Conservation (phyloP, 2,888 invertebrate species). For the Tromatobia lineatoria region DNA sequence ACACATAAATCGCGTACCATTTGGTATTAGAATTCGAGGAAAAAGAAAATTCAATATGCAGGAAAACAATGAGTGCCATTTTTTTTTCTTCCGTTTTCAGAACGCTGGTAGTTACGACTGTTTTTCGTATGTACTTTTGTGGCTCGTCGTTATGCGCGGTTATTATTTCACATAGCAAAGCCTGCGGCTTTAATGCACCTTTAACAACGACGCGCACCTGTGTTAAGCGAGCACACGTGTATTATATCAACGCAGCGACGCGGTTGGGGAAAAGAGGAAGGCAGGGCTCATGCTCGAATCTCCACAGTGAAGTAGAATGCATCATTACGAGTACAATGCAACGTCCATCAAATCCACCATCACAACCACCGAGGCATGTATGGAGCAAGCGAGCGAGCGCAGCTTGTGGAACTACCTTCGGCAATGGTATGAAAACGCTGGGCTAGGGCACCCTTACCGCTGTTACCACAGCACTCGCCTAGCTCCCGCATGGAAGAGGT, state of each 20-base stretch:
- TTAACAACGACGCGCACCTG: constrained; percentile 70
- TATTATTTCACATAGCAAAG: constrained; percentile 50
- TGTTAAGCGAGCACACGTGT: constrained; percentile 38
- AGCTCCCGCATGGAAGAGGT: constrained; percentile 36
- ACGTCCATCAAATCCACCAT: constrained; percentile 79
- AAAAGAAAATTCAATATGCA: neutral
- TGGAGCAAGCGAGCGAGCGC: constrained; percentile 21
- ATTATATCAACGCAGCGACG: constrained; percentile 71
- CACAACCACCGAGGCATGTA: constrained; percentile 49
- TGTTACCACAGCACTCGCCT: constrained; percentile 49
- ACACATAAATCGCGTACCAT: constrained; percentile 26
- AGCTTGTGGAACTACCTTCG: constrained; percentile 29
- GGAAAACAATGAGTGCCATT: constrained; percentile 27
- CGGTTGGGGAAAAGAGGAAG: constrained; percentile 64
- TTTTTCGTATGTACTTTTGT: constrained; percentile 31
- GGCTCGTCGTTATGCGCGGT: constrained; percentile 40
- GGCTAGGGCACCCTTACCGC: constrained; percentile 50
- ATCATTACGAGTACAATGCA: constrained; percentile 81
- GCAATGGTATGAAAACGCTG: constrained; percentile 46
- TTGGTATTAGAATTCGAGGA: constrained; percentile 1
- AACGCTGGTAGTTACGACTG: constrained; percentile 23
- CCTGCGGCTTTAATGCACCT: constrained; percentile 68
- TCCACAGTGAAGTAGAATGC: constrained; percentile 75
- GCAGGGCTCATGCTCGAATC: constrained; percentile 44
- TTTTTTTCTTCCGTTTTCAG: neutral